phyloP scores from a whole-genome alignment of 2,797 vertebrate species.

The Sitta carolinensis region DNA sequence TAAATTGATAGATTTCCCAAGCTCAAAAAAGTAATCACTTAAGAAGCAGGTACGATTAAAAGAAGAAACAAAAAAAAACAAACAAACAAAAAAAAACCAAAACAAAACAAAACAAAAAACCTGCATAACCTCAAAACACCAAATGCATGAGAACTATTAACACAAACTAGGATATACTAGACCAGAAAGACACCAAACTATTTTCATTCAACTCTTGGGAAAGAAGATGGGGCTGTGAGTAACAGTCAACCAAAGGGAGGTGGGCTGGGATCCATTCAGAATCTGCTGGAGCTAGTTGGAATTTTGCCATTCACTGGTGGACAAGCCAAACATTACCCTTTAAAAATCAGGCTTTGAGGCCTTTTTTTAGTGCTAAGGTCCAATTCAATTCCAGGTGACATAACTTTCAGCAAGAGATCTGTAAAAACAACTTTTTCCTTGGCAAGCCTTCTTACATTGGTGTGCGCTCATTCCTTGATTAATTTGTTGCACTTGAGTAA shows the following conservation, averaged over 20 bases:
- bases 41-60: neutral
- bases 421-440: neutral
- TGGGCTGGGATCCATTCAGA: neutral
- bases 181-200: neutral
- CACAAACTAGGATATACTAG: neutral
- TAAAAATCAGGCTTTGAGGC: neutral
- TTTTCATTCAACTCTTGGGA: neutral
- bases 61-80: neutral
- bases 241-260: neutral
- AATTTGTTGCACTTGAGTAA: neutral
- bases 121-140: neutral
- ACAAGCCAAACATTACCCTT: neutral
- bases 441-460: neutral
- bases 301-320: neutral
- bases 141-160: neutral
- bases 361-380: neutral
- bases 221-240: neutral
- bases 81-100: too few relatives aligned
- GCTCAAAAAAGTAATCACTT: constrained; percentile 32
- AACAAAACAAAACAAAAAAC: too few relatives aligned
- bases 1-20: constrained; percentile 53
- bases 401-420: neutral
- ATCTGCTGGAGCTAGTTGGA: neutral
- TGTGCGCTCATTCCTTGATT: neutral
- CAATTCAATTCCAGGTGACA: neutral